phyloP scores from a whole-genome alignment of 2,797 vertebrate genomes.

The Coilia nasus region DNA sequence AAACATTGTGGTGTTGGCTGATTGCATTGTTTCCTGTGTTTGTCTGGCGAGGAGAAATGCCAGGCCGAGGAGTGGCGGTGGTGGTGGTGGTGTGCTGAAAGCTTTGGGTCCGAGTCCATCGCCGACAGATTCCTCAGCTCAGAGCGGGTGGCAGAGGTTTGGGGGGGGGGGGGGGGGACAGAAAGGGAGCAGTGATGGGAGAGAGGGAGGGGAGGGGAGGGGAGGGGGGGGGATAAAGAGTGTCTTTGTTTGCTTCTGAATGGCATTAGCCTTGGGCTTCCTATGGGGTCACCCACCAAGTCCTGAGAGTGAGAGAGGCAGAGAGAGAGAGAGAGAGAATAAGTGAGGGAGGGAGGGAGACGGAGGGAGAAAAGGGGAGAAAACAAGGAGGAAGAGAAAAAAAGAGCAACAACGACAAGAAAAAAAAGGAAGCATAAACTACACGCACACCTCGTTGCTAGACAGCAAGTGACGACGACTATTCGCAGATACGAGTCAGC shows the following conservation, averaged over 20 bases:
- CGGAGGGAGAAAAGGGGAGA: constrained; percentile 62
- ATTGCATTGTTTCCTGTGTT: constrained; percentile 64
- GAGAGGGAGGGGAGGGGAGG: background rate
- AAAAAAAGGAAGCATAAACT: constrained; percentile 42
- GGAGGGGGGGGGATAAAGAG: constrained; percentile 80
- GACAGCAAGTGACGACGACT: constrained; percentile 22
- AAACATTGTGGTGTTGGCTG: constrained; percentile 59
- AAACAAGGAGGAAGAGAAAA: constrained; percentile 68
- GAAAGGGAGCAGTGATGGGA: constrained; percentile 51
- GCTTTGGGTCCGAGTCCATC: constrained; percentile 32
- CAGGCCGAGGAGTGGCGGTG: constrained; percentile 37
- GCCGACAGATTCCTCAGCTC: constrained; percentile 76
- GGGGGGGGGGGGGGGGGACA: background rate
- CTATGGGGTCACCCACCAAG: constrained; percentile 87
- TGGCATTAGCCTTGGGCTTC: constrained; percentile 92
- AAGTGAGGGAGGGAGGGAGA: constrained; percentile 39
- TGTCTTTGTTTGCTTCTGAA: constrained; percentile 86
- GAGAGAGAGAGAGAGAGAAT: constrained; percentile 39
- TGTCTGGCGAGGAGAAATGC: constrained; percentile 59
- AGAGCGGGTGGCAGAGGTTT: background rate
- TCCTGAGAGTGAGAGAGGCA: constrained; percentile 53
- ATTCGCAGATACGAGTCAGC: constrained; percentile 40
- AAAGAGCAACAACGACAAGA: constrained; percentile 50
- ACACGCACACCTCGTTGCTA: constrained; percentile 45
- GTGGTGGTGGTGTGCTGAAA: background rate